These are phyloP conservation scores for Crioceris asparagi DNA, from an alignment of 2,888 invertebrate species.

Conservation along the genomic window DNA sequence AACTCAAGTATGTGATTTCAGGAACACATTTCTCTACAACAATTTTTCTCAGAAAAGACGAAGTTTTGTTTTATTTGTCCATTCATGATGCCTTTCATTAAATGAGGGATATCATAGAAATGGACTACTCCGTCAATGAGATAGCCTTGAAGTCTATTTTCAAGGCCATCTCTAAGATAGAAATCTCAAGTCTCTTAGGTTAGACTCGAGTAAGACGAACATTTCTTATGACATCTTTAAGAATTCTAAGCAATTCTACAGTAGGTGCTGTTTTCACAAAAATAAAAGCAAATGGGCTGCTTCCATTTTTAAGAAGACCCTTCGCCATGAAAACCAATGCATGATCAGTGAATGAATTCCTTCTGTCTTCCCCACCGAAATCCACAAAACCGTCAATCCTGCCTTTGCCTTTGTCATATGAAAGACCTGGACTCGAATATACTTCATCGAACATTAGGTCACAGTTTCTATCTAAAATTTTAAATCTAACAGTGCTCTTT, in stretches of 20 bases:
- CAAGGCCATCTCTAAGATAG: conserved; percentile 7
- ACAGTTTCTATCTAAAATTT: conserved; percentile 12
- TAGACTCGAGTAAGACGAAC: conserved; percentile 15
- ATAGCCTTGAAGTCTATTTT: conserved; percentile 14
- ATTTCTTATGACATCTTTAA: conserved; percentile 16
- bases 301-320: conserved; percentile 21
- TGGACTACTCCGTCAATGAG: conserved; percentile 15
- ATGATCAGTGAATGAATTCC: conserved; percentile 20
- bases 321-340: conserved; percentile 22
- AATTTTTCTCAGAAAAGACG: conserved; percentile 13
- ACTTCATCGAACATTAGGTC: conserved; percentile 21
- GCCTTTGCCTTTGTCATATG: conserved; percentile 13
- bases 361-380: conserved; percentile 9
- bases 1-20: conserved; percentile 12
- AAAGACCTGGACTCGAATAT: conserved; percentile 10
- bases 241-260: conserved; percentile 9
- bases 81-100: conserved; percentile 18
- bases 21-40: too few species aligned
- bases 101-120: conserved; percentile 18
- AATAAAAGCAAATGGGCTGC: conserved; percentile 18
- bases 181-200: conserved; percentile 12
- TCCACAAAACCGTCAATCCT: conserved; percentile 17
- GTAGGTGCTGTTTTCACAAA: conserved; percentile 16
- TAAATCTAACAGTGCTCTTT: conserved; percentile 10
- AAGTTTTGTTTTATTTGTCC: conserved; percentile 12